phyloP scores from a whole-genome alignment of 2,888 invertebrate species.

The Nudaria mundana region DNA sequence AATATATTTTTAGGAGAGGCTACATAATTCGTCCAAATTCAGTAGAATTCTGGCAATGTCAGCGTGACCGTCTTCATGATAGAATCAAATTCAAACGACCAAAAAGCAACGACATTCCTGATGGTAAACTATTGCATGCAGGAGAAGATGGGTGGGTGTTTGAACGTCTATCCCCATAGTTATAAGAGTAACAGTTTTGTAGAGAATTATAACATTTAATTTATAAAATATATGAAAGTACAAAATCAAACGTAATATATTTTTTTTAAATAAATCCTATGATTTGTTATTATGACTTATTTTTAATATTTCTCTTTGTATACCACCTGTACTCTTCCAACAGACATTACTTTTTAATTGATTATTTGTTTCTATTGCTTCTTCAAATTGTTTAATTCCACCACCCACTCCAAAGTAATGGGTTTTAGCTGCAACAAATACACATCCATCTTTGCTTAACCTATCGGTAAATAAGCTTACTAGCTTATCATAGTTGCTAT shows the following conservation, averaged over 20 bases:
- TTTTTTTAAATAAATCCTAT: conserved; percentile 17
- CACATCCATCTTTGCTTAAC: conserved; percentile 82
- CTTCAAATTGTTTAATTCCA: conserved; percentile 88
- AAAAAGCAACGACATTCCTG: conserved; percentile 79
- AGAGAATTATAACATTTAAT: conserved; percentile 22
- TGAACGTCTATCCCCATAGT: conserved; percentile 92
- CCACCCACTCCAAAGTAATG: conserved; percentile 98
- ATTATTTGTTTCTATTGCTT: conserved; percentile 77
- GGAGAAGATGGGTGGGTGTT: conserved; percentile 95
- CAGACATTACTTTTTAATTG: conserved; percentile 78
- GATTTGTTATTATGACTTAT: conserved; percentile 55
- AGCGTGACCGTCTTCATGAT: conserved; percentile 97
- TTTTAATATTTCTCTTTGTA: conserved; percentile 83
- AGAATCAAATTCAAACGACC: conserved; percentile 91
- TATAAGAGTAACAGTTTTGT: conserved; percentile 21
- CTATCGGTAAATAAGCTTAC: conserved; percentile 83
- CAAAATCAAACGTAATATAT: background rate
- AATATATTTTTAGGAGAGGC: conserved; percentile 92
- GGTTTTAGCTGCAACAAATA: conserved; percentile 92
- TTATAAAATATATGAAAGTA: conserved; percentile 1
- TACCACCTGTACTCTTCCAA: conserved; percentile 85
- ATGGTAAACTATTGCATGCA: conserved; percentile 84
- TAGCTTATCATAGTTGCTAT: conserved; percentile 88
- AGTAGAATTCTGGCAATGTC: conserved; percentile 99
- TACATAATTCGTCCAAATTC: conserved; percentile 89